These are phyloP conservation scores for Pseudomugil gertrudae DNA, from an alignment of 2,797 vertebrate species.

Conservation along the genomic window DNA sequence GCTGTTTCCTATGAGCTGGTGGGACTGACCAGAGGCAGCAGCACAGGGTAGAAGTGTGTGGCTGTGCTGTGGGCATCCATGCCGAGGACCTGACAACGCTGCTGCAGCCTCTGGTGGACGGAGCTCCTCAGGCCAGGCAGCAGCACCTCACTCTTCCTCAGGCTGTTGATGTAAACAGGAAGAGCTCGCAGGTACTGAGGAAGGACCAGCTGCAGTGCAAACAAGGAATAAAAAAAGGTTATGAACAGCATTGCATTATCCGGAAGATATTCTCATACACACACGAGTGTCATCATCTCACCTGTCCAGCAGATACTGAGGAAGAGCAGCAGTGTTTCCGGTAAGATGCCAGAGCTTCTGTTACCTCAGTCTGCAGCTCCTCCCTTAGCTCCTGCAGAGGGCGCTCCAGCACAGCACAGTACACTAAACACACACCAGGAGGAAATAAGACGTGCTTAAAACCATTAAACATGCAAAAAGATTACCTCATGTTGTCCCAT, in stretches of 20 bases:
- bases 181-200: slow-evolving; percentile 81
- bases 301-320: slow-evolving; percentile 80
- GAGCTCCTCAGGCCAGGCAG: slow-evolving; percentile 81
- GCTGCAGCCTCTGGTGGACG: slow-evolving; percentile 80
- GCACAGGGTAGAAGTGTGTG: slow-evolving; percentile 80
- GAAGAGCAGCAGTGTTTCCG: slow-evolving; percentile 82
- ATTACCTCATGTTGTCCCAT: background rate
- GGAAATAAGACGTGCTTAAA: background rate
- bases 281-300: slow-evolving; percentile 20
- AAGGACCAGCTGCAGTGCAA: slow-evolving; percentile 76
- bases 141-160: slow-evolving; percentile 85
- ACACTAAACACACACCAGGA: slow-evolving; percentile 64
- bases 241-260: background rate
- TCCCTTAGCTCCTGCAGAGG: slow-evolving; percentile 81
- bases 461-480: background rate
- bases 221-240: background rate
- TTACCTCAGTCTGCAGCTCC: slow-evolving; percentile 80
- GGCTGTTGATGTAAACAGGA: slow-evolving; percentile 83
- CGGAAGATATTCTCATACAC: background rate
- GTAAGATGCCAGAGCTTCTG: slow-evolving; percentile 77
- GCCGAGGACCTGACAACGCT: slow-evolving; percentile 75
- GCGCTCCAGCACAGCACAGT: slow-evolving; percentile 75
- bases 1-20: background rate
- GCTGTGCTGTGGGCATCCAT: slow-evolving; percentile 77
- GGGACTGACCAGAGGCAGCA: slow-evolving; percentile 79